Base-by-base conservation (phyloP, 2,888 invertebrate species). In the Cerceris rybyensis region DNA sequence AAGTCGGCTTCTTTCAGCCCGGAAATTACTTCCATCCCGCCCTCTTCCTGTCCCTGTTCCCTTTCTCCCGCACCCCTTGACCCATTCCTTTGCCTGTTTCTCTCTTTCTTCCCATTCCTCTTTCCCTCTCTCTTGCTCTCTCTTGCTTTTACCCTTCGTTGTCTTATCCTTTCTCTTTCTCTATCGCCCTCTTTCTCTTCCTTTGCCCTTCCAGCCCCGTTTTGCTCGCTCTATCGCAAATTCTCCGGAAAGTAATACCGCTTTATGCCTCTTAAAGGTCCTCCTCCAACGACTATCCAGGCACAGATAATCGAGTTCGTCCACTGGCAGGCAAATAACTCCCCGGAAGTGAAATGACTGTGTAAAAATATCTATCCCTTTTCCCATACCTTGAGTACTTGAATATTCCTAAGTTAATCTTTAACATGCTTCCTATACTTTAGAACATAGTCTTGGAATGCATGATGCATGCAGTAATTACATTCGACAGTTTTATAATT, bases 21-120 rank as follows among this genome's bases (percentile, higher is more conserved):
- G 88, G 89, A 88, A 88, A 88, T 88, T 88, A 88, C 88, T 89
- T 89, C 76, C 79, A 88, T 81, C 81, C 81, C 81, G 77, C 82
- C 81, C 83, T 68, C 83, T 82, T 82, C 78, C 81, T 73, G 79
- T 75, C 70, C 54, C 69, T 70, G 73, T 66, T 68, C 54, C 28
- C 60, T 39, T n/a, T 39, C 58, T 50, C 63, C 54, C 55, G 58
- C 67, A 59, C 69, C 58, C 70, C 65, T 54, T 52, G 69, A 49
- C 41, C 13, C 41, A 13, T 41, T 41, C 39, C 42, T 28, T 8
- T 11, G 14, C 60, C 60, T 57, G 7, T 16, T 11, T 11, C 46
- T 13, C 13, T 13, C 13, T 13, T 13, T 46, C 9, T 46, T 11
- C 2, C 46, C 28, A n/a, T 52, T 55, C 50, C 63, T 41, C 46